Evolutionary conservation across 2,113 vertebrate genomes (phyloP), one percentile per base, ranked within the genome.

Genomic region (Phoenicopterus ruber): DNA sequence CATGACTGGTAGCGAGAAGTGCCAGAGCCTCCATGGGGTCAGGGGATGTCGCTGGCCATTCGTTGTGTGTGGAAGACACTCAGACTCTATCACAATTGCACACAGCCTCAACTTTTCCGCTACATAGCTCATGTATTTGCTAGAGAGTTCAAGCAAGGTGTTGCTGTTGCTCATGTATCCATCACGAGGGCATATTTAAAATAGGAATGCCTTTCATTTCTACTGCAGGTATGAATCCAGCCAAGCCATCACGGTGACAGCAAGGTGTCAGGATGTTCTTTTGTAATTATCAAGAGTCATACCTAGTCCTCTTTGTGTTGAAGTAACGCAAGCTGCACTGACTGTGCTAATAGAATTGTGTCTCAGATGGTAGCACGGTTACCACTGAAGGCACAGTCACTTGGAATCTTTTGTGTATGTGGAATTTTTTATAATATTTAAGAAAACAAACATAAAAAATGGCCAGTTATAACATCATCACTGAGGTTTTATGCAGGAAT

Each of bases 1-100:
- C 46, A 54, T 0, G 0, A 49, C 32, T 34, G 40, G 40, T 38
- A 47, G 7, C 3, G 24, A 59, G 62, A 90, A 81, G 38, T 40
- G 36, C 57, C 57, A 85, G 59, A 67, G 28, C 10, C 14, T 44
- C 22, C 2, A 0, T 6, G 6, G 28, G 31, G n/a, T 63, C n/a
- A 5, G 0, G 10, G 11, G 42, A 26, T 81, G 44, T 74, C 44
- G 36, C 36, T 85, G 82, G 31, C 28, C 28, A 17, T 11, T 61
- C 36, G 16, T 0, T 36, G 4, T 69, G 22, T 32, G 24, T 65
- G 13, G 11, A 91, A 89, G 73, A 40, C 18, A 19, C 36, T 79
- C 10, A 10, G 38, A 34, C 8, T 11, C 34, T 82, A 31, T 24
- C 18, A 10, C 15, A 32, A 24, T 36, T 84, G 34, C 61, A 79